phyloP scores from a whole-genome alignment of 2,113 vertebrate species.

The Naja naja region DNA sequence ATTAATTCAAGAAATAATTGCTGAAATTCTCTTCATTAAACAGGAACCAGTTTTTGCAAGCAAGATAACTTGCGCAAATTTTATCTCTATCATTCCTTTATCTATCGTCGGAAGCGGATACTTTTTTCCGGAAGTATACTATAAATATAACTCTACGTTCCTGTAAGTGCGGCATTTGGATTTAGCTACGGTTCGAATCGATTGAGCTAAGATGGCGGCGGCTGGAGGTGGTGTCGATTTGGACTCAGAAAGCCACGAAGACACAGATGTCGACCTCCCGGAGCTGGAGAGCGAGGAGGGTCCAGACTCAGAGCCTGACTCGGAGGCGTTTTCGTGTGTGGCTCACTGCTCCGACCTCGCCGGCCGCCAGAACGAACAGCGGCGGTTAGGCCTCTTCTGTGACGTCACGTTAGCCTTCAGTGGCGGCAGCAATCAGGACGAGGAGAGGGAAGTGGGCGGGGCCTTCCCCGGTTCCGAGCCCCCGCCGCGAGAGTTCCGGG shows the following conservation, averaged over 20 bases:
- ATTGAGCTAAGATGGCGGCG: conserved; percentile 66
- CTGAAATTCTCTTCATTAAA: too few species aligned
- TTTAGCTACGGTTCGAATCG: too few species aligned
- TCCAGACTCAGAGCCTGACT: conserved; percentile 74
- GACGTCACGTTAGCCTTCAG: conserved; percentile 92
- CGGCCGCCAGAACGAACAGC: conserved; percentile 91
- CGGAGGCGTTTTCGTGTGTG: conserved; percentile 86
- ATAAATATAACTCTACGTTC: too few species aligned
- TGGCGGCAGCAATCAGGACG: conserved; percentile 64
- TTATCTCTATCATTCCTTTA: not conserved
- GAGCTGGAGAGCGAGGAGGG: conserved; percentile 60
- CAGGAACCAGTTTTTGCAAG: not conserved
- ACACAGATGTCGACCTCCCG: conserved; percentile 60
- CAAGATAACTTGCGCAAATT: not conserved
- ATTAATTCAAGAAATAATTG: too few species aligned
- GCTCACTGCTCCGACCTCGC: conserved; percentile 89
- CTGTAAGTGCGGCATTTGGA: too few species aligned
- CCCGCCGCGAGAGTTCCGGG: conserved; percentile 84
- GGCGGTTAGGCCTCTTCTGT: conserved; percentile 89
- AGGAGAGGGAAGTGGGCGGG: conserved; percentile 62
- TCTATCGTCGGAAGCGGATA: not conserved
- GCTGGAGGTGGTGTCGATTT: conserved; percentile 11
- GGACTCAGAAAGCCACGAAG: not conserved
- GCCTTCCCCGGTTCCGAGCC: conserved; percentile 75
- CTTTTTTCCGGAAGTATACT: too few species aligned